Percentiles rank a stretch among this genome's conserved stretches.
These are phyloP conservation scores for Echinops telfairi DNA, from an alignment of 2,113 vertebrate genomes.

Conservation along the genomic window DNA sequence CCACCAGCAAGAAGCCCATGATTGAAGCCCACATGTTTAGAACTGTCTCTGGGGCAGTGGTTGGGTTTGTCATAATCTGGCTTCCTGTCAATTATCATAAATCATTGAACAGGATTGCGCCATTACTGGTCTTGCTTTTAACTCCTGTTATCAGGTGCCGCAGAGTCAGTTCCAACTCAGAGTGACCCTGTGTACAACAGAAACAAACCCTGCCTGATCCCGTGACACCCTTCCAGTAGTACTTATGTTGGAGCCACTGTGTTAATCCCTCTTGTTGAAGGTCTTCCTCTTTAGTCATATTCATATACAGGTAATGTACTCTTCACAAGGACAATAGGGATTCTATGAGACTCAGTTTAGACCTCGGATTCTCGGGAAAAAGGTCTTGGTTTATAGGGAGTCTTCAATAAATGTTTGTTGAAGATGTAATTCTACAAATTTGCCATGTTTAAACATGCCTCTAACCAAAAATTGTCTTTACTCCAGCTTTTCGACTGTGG, in stretches of 20 bases:
- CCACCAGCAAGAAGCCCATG: not conserved
- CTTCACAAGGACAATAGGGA: not conserved
- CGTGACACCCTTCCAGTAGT: no score
- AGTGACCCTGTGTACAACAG: no score
- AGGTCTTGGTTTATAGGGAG: not conserved
- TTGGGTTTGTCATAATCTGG: not conserved
- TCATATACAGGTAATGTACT: not conserved
- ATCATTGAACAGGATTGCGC: not conserved
- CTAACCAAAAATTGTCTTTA: not conserved
- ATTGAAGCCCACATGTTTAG: not conserved
- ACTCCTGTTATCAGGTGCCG: not conserved
- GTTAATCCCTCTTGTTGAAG: no score
- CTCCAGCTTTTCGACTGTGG: not conserved
- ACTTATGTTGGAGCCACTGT: no score
- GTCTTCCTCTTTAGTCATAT: not conserved
- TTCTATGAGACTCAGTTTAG: not conserved
- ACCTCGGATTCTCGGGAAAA: not conserved
- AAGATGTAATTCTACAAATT: not conserved
- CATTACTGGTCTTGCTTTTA: not conserved
- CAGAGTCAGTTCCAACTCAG: no score
- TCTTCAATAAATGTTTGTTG: constrained; percentile 29
- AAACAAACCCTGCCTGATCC: no score
- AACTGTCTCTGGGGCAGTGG: not conserved
- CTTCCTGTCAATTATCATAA: not conserved
- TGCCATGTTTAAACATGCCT: not conserved